phyloP scores from a whole-genome alignment of 2,113 vertebrate species.

The Ammodytes marinus region DNA sequence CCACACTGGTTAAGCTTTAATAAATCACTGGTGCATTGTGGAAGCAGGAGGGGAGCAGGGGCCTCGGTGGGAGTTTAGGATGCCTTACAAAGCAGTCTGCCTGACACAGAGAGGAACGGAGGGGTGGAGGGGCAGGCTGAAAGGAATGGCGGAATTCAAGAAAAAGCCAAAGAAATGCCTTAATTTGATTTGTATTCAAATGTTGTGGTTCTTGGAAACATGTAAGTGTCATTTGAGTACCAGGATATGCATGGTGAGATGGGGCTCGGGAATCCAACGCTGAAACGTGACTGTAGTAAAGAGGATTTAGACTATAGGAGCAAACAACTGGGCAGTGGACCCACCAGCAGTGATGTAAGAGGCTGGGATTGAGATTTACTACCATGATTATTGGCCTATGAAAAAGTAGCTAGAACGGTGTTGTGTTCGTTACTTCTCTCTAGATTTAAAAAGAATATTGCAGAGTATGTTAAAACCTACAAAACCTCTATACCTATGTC shows the following conservation, averaged over 20 bases:
- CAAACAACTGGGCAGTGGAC: conserved; percentile 54
- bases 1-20: conserved; percentile 59
- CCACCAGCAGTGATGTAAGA: conserved; percentile 31
- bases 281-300: conserved; percentile 70
- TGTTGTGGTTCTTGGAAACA: too few species aligned
- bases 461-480: not conserved
- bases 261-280: conserved; percentile 42
- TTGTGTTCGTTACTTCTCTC: conserved; percentile 26
- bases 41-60: conserved; percentile 13
- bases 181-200: too few species aligned
- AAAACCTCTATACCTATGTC: not conserved
- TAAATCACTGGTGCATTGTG: conserved; percentile 66
- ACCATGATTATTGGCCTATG: conserved; percentile 37
- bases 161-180: too few species aligned
- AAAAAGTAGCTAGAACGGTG: conserved; percentile 36
- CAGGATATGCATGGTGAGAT: conserved; percentile 40
- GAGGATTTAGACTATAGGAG: conserved; percentile 56
- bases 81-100: conserved; percentile 75
- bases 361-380: conserved; percentile 36
- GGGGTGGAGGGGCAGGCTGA: conserved; percentile 34
- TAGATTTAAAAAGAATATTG: not conserved
- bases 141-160: conserved; percentile 69
- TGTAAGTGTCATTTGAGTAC: not conserved
- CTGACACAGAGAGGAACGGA: conserved; percentile 38
- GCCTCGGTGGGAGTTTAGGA: conserved; percentile 38